Conservation (phyloP, 1,140 invertebrate species). For the Stegodyphus dumicola region DNA sequence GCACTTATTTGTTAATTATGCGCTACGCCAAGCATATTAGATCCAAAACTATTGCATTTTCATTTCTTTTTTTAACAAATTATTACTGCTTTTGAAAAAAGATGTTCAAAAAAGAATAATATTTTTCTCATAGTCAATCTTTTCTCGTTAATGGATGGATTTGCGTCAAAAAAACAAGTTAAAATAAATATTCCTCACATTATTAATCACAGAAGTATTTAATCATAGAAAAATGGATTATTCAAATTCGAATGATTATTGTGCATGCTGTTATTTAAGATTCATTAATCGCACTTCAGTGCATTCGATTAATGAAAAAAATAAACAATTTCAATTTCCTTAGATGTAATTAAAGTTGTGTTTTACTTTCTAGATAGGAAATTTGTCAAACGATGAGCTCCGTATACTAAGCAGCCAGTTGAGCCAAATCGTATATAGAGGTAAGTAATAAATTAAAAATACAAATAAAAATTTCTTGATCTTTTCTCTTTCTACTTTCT, state of each 20-base stretch:
- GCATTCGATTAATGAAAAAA: slow-evolving; percentile 18
- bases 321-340: slow-evolving; percentile 1
- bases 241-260: slow-evolving; percentile 42
- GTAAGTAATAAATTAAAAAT: slow-evolving; percentile 70
- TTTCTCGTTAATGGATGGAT: slow-evolving; percentile 17
- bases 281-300: slow-evolving; percentile 39
- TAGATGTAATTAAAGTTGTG: slow-evolving; percentile 35
- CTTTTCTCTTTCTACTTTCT: not conserved
- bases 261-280: slow-evolving; percentile 21
- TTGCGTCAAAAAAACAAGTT: slow-evolving; percentile 33
- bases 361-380: slow-evolving; percentile 81
- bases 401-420: slow-evolving; percentile 86
- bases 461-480: slow-evolving; percentile 2
- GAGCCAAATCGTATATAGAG: slow-evolving; percentile 82
- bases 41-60: not conserved
- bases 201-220: slow-evolving; percentile 47
- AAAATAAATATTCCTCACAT: slow-evolving; percentile 22
- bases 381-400: slow-evolving; percentile 84
- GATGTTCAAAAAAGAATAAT: not conserved
- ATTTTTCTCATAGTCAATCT: slow-evolving; percentile 7
- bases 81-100: slow-evolving; percentile 8
- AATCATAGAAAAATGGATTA: slow-evolving; percentile 43
- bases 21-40: slow-evolving; percentile 13
- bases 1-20: slow-evolving; percentile 44
- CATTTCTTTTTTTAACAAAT: not conserved